Percentiles rank a stretch among this genome's conserved stretches.
phyloP scores from a whole-genome alignment of 2,888 invertebrate species.

The Andrena haemorrhoa region DNA sequence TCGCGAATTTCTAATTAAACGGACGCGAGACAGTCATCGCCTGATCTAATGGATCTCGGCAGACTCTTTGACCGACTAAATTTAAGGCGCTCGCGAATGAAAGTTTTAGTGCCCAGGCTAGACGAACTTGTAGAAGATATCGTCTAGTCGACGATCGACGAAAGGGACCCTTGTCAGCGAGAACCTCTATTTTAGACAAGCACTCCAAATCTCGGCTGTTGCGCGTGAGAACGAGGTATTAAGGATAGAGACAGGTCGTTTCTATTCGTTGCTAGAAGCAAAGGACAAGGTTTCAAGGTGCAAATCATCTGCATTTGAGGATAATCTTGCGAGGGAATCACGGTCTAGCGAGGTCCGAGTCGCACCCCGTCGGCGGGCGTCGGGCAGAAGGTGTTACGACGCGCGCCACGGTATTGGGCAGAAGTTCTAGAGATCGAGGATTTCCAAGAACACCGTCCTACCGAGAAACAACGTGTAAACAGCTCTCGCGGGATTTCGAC shows the following conservation, averaged over 20 bases:
- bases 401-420: background rate
- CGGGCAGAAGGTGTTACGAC: no score
- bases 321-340: no score
- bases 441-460: background rate
- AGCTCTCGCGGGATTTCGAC: background rate
- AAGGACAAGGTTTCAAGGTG: no score
- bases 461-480: background rate
- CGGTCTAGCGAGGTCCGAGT: no score
- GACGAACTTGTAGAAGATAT: background rate
- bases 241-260: background rate
- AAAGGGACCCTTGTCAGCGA: background rate
- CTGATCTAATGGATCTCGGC: conserved; percentile 34
- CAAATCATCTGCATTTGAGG: no score
- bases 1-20: conserved; percentile 57
- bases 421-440: background rate
- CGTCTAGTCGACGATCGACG: background rate
- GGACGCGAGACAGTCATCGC: conserved; percentile 49
- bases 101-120: conserved; percentile 24
- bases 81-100: background rate
- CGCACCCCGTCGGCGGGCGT: no score
- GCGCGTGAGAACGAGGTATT: background rate
- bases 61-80: background rate
- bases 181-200: background rate
- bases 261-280: no score
- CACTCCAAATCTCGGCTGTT: background rate